Percentiles rank a stretch among this genome's conserved stretches.
phyloP scores from a whole-genome alignment of 1,140 invertebrate species.

The Hyphantria cunea region DNA sequence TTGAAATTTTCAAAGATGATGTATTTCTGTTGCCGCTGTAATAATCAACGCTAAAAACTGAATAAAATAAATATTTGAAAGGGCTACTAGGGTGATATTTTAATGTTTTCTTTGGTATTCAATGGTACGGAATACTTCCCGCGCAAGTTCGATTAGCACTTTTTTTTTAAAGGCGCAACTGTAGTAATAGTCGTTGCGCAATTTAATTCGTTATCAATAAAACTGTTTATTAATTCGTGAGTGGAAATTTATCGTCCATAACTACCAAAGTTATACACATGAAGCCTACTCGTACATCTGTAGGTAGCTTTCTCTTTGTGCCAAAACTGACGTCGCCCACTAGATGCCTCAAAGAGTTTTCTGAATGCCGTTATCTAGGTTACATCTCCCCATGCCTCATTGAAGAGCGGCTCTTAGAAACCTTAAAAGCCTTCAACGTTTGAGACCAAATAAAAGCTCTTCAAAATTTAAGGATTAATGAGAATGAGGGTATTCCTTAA shows the following conservation, averaged over 20 bases:
- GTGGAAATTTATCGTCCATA: background rate
- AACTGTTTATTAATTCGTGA: no score
- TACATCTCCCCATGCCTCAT: constrained; percentile 43
- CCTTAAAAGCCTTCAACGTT: constrained; percentile 23
- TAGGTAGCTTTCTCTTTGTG: constrained; percentile 9
- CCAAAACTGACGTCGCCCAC: constrained; percentile 8
- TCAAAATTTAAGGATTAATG: background rate
- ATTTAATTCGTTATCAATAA: no score
- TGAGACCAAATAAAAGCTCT: constrained; percentile 8
- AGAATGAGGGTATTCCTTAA: background rate
- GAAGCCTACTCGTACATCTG: background rate
- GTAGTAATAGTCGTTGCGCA: no score
- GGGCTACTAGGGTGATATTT: no score
- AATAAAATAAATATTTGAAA: no score
- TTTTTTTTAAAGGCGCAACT: no score
- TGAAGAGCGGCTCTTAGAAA: constrained; percentile 34
- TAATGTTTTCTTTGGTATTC: no score
- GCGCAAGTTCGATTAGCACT: no score
- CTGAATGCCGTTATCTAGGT: constrained; percentile 44
- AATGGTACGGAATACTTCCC: no score
- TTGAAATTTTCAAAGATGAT: no score
- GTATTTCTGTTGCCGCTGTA: no score
- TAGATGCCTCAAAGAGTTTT: constrained; percentile 11
- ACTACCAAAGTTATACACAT: background rate
- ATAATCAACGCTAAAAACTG: no score